phyloP scores from a whole-genome alignment of 2,797 vertebrate genomes.

The Silurus lanzhouensis region DNA sequence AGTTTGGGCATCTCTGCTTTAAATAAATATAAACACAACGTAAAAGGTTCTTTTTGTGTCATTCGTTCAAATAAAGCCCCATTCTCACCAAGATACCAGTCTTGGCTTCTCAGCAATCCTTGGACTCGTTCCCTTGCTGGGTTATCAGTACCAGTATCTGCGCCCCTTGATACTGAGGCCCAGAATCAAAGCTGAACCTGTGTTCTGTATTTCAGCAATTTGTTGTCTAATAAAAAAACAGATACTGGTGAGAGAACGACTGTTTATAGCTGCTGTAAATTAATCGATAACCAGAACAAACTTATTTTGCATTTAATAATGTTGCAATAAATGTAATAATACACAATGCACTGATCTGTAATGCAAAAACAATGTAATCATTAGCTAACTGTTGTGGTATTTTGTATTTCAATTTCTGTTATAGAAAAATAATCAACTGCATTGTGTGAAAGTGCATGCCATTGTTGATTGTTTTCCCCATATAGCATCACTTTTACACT shows the following conservation, averaged over 20 bases:
- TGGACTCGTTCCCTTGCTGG: too few relatives aligned
- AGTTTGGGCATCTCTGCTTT: too few relatives aligned
- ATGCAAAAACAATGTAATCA: background rate
- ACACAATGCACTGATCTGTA: background rate
- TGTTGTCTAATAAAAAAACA: background rate
- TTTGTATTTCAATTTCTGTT: background rate
- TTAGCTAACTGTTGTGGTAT: background rate
- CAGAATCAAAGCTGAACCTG: too few relatives aligned
- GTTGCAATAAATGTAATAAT: background rate
- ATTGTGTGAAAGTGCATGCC: background rate
- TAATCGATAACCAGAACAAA: background rate
- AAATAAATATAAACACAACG: background rate
- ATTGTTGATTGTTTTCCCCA: background rate
- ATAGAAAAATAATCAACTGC: background rate
- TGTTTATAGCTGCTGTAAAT: background rate
- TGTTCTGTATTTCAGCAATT: too few relatives aligned
- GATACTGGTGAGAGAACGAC: background rate
- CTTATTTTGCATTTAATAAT: background rate
- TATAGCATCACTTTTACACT: background rate
- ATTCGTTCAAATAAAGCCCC: too few relatives aligned
- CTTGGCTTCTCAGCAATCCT: too few relatives aligned
- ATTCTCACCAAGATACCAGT: too few relatives aligned
- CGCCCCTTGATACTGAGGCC: too few relatives aligned
- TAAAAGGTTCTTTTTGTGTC: too few relatives aligned
- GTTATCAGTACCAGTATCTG: too few relatives aligned